These are phyloP conservation scores for Chroicocephalus ridibundus DNA, from an alignment of 2,113 vertebrate genomes.

Conservation along the genomic window DNA sequence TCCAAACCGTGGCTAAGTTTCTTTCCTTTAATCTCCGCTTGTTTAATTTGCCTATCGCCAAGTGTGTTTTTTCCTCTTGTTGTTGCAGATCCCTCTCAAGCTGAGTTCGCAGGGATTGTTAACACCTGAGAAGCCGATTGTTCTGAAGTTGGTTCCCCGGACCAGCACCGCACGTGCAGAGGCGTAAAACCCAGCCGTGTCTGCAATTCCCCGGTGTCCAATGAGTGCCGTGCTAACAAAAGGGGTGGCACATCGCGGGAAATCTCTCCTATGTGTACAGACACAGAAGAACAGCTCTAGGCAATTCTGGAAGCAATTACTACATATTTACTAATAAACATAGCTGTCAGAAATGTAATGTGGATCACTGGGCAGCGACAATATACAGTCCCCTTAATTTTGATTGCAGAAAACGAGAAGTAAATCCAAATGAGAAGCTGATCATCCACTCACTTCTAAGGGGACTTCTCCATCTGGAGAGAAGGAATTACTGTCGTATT, in stretches of 20 bases:
- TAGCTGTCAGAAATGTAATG: slow-evolving; percentile 22
- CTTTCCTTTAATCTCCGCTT: neutral
- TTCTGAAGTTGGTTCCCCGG: slow-evolving; percentile 78
- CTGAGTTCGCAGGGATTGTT: slow-evolving; percentile 66
- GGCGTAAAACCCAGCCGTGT: neutral
- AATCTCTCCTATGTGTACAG: neutral
- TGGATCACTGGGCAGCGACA: slow-evolving; percentile 35
- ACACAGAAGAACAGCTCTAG: neutral
- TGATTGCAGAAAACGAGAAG: slow-evolving; percentile 31
- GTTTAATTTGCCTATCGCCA: neutral
- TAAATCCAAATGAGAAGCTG: slow-evolving; percentile 32
- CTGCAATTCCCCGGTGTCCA: neutral
- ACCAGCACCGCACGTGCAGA: neutral
- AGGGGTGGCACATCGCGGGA: neutral
- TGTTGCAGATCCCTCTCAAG: slow-evolving; percentile 76
- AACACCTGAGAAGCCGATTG: slow-evolving; percentile 74
- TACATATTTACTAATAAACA: slow-evolving; percentile 52
- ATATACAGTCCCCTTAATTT: neutral
- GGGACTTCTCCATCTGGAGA: slow-evolving; percentile 32
- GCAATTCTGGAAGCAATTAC: slow-evolving; percentile 44
- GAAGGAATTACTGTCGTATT: neutral
- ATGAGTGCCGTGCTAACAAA: neutral
- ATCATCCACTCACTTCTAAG: neutral
- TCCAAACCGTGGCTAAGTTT: accelerated
- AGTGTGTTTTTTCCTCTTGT: neutral